Evolutionary conservation across 2,888 invertebrate species (phyloP).

Genomic region (Eupithecia insigniata): DNA sequence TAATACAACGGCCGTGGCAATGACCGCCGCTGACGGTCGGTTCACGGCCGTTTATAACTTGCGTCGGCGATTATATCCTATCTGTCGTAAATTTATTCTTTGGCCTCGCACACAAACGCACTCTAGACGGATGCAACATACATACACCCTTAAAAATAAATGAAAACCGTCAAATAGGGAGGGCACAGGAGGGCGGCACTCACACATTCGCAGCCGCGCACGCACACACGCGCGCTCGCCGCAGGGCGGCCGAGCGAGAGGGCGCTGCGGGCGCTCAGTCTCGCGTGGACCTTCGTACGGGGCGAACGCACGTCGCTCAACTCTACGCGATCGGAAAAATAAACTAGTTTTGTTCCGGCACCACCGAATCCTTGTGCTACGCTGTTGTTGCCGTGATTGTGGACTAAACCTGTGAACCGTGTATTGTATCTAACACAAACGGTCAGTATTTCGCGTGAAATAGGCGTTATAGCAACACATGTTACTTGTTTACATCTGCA

Average conservation of each 20-base stretch:
- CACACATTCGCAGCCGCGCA: conserved; percentile 54
- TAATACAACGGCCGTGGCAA: conserved; percentile 78
- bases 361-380: conserved; percentile 69
- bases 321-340: conserved; percentile 76
- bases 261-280: conserved; percentile 82
- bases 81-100: conserved; percentile 49
- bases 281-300: conserved; percentile 77
- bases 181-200: conserved; percentile 56
- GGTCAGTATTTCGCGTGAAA: conserved; percentile 69
- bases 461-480: conserved; percentile 54
- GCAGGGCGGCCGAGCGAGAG: conserved; percentile 63
- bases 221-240: conserved; percentile 59
- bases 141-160: conserved; percentile 60
- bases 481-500: conserved; percentile 76
- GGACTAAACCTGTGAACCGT: conserved; percentile 73
- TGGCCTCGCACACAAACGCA: conserved; percentile 41
- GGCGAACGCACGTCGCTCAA: conserved; percentile 69
- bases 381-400: conserved; percentile 71
- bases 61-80: conserved; percentile 60
- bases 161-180: conserved; percentile 51
- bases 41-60: conserved; percentile 79
- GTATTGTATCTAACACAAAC: conserved; percentile 70
- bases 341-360: conserved; percentile 81
- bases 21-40: conserved; percentile 74
- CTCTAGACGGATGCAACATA: conserved; percentile 54